Evolutionary conservation across 2,888 invertebrate species (phyloP), one percentile per base, ranked within the genome.

Genomic region (Athetis lepigone): DNA sequence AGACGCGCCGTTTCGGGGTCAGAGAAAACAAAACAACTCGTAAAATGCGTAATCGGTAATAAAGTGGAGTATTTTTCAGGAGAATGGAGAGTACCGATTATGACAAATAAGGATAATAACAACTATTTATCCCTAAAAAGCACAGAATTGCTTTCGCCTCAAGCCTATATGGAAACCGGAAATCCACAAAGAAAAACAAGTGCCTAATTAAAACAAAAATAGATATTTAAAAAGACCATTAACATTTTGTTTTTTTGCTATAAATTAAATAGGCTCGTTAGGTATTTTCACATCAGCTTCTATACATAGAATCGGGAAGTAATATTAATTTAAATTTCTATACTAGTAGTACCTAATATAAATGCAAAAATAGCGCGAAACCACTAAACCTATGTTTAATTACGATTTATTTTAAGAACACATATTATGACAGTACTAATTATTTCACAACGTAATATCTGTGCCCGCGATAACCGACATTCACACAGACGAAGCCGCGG

Each of bases 91-190:
- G 37, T 43, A 56, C n/a, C 2, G 7, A 27, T 43, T 23, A 21
- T 2, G 7, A 63, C 21, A 23, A 33, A 42, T 23, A 36, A 65
- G 27, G 23, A 66, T 23, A 64, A 55, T n/a, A 19, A 40, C 9
- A 27, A 37, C 11, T 55, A 29, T 37, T 33, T 54, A 25, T 63
- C 39, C 23, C 13, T 45, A 45, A 29, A 29, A 13, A 33, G 29
- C 8, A n/a, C 13, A 8, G n/a, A n/a, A n/a, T n/a, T 49, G 36
- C 49, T 67, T 67, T 50, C 49, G 21, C 58, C n/a, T 25, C 23
- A 13, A 43, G 27, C 40, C 13, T 13, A 64, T 33, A 9, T 25
- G 23, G 29, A n/a, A 57, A 43, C 23, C 57, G 43, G 25, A 62
- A 58, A 39, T 23, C 18, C 29, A 25, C 16, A 4, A 39, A 43